phyloP scores from a whole-genome alignment of 2,113 vertebrate genomes.

The Choloepus hoffmanni region DNA sequence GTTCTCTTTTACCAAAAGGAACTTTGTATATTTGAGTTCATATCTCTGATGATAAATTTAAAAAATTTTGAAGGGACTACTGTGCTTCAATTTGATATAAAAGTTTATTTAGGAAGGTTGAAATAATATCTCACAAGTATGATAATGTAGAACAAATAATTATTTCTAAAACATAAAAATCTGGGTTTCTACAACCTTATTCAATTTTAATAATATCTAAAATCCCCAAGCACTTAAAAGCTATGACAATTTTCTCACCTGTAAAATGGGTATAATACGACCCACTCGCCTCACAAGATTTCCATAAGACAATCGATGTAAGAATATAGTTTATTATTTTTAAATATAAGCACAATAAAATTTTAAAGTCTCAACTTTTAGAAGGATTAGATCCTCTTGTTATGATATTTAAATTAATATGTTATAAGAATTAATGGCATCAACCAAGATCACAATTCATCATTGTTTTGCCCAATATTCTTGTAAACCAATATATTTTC shows the following conservation, averaged over 20 bases:
- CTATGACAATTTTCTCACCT: not conserved
- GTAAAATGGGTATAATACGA: not conserved
- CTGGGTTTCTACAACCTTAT: not conserved
- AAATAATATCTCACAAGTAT: not conserved
- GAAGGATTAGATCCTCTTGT: not conserved
- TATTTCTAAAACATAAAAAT: slow-evolving; percentile 52
- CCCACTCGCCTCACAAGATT: not conserved
- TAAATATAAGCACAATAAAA: not conserved
- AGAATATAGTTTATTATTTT: not conserved
- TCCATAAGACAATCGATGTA: not conserved
- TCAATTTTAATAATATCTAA: slow-evolving; percentile 30
- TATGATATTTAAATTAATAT: slow-evolving; percentile 7
- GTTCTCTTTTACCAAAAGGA: not conserved
- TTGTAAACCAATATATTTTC: not conserved
- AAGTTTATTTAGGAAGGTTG: not conserved
- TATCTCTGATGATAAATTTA: not conserved
- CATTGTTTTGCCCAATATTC: not conserved
- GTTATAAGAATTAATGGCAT: slow-evolving; percentile 7
- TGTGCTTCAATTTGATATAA: not conserved
- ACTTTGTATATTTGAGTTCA: not conserved
- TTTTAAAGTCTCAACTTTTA: not conserved
- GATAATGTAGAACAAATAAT: not conserved
- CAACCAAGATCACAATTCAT: not conserved
- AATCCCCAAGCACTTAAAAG: not conserved
- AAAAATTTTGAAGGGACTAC: not conserved